These are phyloP conservation scores for Heteromurus nitidus DNA, from an alignment of 2,888 invertebrate species.

Conservation along the genomic window DNA sequence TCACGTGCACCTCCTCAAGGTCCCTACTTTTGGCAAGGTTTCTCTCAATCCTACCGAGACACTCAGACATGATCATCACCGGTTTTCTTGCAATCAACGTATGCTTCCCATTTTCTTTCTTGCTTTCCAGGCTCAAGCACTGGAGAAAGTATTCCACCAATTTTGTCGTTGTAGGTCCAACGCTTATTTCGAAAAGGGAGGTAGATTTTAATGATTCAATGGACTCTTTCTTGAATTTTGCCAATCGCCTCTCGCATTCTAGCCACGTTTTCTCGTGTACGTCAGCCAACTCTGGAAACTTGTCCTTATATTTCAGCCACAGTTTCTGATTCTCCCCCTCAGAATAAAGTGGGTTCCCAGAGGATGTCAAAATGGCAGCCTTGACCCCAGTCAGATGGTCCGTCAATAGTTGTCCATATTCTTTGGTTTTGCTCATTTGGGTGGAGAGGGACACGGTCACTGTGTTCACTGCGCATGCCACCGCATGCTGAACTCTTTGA, in stretches of 20 bases:
- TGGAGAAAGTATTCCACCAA: too few relatives aligned
- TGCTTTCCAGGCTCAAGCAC: too few relatives aligned
- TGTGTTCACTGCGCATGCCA: neutral
- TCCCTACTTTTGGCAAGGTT: neutral
- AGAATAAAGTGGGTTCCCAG: neutral
- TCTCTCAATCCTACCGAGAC: neutral
- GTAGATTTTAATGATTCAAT: too few relatives aligned
- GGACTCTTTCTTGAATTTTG: neutral
- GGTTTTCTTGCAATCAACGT: neutral
- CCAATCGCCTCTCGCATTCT: too few relatives aligned
- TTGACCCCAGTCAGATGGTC: neutral
- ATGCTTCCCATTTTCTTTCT: too few relatives aligned
- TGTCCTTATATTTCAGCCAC: neutral
- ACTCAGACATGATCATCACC: neutral
- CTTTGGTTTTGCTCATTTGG: too few relatives aligned
- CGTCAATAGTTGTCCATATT: neutral
- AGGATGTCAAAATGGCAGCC: neutral
- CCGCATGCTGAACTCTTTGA: neutral
- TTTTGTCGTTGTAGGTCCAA: neutral
- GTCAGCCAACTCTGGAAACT: neutral
- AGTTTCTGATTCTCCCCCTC: neutral
- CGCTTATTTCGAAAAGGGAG: too few relatives aligned
- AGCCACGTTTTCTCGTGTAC: too few relatives aligned
- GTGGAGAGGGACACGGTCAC: too few relatives aligned
- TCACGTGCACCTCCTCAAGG: constrained; percentile 72